Percentiles rank a stretch among this genome's conserved stretches.
Conservation (phyloP, 2,113 vertebrate species). For the Desmodus rotundus region DNA sequence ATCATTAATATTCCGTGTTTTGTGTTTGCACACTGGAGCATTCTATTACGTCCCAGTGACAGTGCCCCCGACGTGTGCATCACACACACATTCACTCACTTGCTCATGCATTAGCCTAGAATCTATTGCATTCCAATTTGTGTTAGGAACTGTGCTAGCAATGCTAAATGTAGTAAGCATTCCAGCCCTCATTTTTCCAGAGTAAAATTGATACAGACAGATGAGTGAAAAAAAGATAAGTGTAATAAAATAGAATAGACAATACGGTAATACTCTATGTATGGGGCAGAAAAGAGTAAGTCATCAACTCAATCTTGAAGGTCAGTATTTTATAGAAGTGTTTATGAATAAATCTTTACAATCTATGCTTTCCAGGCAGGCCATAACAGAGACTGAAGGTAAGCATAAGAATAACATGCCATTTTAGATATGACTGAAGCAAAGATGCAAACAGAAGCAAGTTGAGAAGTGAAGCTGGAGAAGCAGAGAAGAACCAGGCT, state of each 20-base stretch:
- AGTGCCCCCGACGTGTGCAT: neutral
- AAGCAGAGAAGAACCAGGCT: neutral
- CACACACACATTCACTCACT: neutral
- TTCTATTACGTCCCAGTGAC: neutral
- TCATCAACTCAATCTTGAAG: neutral
- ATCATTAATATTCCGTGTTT: neutral
- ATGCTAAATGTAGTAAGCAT: neutral
- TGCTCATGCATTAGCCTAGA: neutral
- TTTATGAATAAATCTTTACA: neutral
- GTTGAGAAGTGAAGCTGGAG: neutral
- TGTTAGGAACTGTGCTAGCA: neutral
- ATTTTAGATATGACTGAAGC: neutral
- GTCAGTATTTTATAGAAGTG: neutral
- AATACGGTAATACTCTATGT: neutral
- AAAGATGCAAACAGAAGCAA: neutral
- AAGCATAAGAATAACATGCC: neutral
- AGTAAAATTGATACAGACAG: constrained; percentile 1
- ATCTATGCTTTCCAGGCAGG: neutral
- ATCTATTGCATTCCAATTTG: neutral
- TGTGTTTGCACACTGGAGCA: neutral
- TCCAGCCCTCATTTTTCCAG: neutral
- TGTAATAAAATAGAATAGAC: neutral
- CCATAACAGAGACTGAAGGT: neutral
- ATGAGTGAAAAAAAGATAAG: neutral
- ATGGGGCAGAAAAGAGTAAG: neutral